Base-by-base conservation (phyloP, 2,888 invertebrate species). In the Luperina nickerlii region DNA sequence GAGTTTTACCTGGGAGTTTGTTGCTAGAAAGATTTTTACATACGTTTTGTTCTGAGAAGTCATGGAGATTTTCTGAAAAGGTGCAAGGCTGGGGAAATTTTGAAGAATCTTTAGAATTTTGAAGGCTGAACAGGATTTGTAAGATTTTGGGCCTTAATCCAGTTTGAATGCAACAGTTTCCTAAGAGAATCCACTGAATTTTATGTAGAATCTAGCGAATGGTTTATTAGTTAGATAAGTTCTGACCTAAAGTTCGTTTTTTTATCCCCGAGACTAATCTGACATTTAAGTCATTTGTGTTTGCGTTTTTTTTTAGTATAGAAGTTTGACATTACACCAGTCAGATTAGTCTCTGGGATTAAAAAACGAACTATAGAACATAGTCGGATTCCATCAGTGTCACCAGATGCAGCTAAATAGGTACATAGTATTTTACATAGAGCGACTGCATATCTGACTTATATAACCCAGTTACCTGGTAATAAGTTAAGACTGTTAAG, bases 1-100 rank as follows among this genome's bases (percentile, higher is more conserved):
- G 38, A 69, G 48, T 84, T 78, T 78, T 60, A 77, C 83, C 70
- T 74, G 68, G 0, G 32, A 71, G 54, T 68, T 85, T 81, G 54
- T 66, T 27, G 70, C 15, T 38, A 69, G 51, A 32, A 74, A 45
- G 71, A 48, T 45, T 48, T 84, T 62, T n/a, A 38, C 45, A 20
- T 70, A 45, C 2, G 71, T 62, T 77, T 67, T 51, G n/a, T 67
- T 67, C n/a, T 83, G 24, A 65, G 11, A 70, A 2, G 7, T 5
- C 0, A 45, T 27, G 18, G 5, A 54, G 27, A 24, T 57, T 81
- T 63, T 24, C 1, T 54, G 48, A 13, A 8, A 20, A 62, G 7
- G 1, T 57, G 42, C 13, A 32, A 11, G 0, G 24, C 18, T 45
- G 0, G 18, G 27, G 4, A n/a, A 74, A 42, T 24, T 32, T 57